phyloP scores from a whole-genome alignment of 2,113 vertebrate genomes.

The Leucosticte australis region DNA sequence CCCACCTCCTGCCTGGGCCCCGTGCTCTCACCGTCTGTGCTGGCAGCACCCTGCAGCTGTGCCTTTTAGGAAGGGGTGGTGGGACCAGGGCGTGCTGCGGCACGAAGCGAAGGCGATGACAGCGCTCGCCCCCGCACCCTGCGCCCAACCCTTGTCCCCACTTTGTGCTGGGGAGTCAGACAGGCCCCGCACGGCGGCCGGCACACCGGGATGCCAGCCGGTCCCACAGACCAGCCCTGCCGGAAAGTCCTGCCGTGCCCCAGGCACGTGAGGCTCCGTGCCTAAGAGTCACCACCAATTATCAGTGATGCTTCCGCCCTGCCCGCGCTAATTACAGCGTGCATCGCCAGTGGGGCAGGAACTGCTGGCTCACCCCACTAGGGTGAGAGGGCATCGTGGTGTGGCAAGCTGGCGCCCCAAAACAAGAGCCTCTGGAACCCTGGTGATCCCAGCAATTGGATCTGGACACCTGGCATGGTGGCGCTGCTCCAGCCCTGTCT shows the following conservation, averaged over 20 bases:
- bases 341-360: slow-evolving; percentile 11
- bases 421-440: neutral
- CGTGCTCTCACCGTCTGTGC: neutral
- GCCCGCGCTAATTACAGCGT: neutral
- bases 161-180: neutral
- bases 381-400: neutral
- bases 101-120: neutral
- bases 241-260: neutral
- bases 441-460: neutral
- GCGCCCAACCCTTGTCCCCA: neutral
- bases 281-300: slow-evolving; percentile 22
- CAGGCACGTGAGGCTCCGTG: neutral
- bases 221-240: neutral
- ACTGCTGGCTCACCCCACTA: neutral
- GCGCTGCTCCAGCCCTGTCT: neutral
- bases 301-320: slow-evolving; percentile 4
- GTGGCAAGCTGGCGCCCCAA: rapidly evolving
- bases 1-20: neutral
- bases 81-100: neutral
- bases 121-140: neutral
- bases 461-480: neutral
- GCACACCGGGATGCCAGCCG: rapidly evolving
- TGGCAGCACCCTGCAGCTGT: neutral
- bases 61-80: neutral
- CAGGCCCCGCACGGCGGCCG: neutral